Evolutionary conservation across 2,888 invertebrate species (phyloP), one percentile per base, ranked within the genome.

Genomic region (Meiosimyza decipiens): DNA sequence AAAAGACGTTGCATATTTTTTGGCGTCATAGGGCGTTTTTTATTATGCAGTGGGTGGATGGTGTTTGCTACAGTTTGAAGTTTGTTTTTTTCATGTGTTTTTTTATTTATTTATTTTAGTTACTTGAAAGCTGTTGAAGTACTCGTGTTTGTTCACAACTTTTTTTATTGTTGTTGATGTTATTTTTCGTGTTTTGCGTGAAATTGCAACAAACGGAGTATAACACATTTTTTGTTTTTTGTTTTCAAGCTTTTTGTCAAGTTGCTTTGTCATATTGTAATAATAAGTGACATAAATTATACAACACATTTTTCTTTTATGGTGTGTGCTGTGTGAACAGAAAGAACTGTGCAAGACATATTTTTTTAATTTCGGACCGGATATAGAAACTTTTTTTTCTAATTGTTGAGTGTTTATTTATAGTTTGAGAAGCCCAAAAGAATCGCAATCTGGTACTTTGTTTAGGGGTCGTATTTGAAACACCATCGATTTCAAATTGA

Each of bases 151-250:
- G 9, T 40, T 40, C 40, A 28, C 40, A 2, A 40, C 52, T 73
- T 64, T 57, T 67, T 52, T 52, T 59, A 71, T 59, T 49, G 64
- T 52, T 71, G 57, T 66, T 66, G 6, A 33, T 52, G 28, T 22
- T 22, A 47, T 40, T 47, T 47, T 65, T 55, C 71, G 55, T 69
- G 62, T 69, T 71, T 73, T 63, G 50, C 66, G 62, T 66, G 57
- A 70, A 73, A 70, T 73, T 71, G 66, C 72, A 70, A 52, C 71
- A 69, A 73, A 71, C 73, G 59, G 40, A 9, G 9, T 9, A 40
- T 3, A 6, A 40, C 13, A 15, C 16, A 18, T 55, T 55, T 55
- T 55, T 9, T 15, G 12, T 18, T 5, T 55, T 55, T 55, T 22
- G 11, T 55, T n/a, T 55, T 55, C 1, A 55, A 55, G 55, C 55